These are phyloP conservation scores for Panzeria rudis DNA, from an alignment of 2,888 invertebrate genomes.

Conservation along the genomic window DNA sequence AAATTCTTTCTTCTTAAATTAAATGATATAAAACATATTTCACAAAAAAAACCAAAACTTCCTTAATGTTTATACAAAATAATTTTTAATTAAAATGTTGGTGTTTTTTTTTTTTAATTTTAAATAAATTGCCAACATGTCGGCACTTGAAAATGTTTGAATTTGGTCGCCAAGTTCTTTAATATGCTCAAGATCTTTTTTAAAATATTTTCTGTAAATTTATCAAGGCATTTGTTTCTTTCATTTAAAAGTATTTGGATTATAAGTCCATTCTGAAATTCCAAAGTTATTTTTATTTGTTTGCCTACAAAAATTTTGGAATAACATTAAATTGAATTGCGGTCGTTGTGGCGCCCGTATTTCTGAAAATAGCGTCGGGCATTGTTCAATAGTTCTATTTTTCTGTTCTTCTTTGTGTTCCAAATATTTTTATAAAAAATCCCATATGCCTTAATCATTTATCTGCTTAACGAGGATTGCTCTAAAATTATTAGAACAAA, in stretches of 20 bases:
- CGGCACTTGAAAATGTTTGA: constrained; percentile 30
- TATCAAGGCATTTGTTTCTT: constrained; percentile 11
- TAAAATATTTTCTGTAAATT: constrained; percentile 9
- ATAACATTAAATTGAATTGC: constrained; percentile 27
- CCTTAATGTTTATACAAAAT: constrained; percentile 12
- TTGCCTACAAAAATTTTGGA: background rate
- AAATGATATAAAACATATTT: constrained; percentile 32
- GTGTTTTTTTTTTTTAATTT: background rate
- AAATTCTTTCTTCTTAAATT: constrained; percentile 15
- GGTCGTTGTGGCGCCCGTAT: constrained; percentile 59
- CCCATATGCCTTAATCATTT: background rate
- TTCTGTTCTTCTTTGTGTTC: background rate
- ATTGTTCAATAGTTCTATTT: constrained; percentile 14
- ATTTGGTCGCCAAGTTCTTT: constrained; percentile 35
- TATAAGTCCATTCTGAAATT: constrained; percentile 59
- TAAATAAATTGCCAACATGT: constrained; percentile 3
- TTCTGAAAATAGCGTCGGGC: background rate
- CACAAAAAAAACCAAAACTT: constrained; percentile 3
- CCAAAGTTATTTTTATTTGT: constrained; percentile 56
- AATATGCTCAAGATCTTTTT: constrained; percentile 34
- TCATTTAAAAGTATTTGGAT: constrained; percentile 7
- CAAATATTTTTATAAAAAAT: constrained; percentile 2
- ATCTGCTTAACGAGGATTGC: constrained; percentile 14
- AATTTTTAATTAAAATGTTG: background rate
- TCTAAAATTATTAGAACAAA: background rate